phyloP scores from a whole-genome alignment of 2,888 invertebrate genomes.

The Spicauda simplicius region DNA sequence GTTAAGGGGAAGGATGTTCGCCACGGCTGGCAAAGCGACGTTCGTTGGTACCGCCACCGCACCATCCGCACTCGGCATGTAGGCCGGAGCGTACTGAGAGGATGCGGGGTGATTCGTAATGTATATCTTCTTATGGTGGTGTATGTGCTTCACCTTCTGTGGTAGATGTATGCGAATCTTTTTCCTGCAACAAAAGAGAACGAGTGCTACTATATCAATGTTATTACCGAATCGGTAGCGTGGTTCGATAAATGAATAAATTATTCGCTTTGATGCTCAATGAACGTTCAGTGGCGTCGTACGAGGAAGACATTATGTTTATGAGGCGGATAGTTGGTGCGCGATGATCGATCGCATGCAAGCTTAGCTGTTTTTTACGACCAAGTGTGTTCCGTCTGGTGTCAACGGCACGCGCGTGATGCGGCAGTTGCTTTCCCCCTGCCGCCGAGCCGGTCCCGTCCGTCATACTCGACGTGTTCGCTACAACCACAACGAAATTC shows the following conservation, averaged over 20 bases:
- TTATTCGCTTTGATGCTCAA: conserved; percentile 31
- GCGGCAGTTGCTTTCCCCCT: conserved; percentile 77
- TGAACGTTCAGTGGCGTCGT: conserved; percentile 9
- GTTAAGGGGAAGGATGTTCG: conserved; percentile 63
- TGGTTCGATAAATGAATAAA: conserved; percentile 20
- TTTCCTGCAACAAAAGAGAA: conserved; percentile 80
- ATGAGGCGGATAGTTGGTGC: conserved; percentile 46
- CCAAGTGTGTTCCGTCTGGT: conserved; percentile 65
- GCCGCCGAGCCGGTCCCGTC: conserved; percentile 42
- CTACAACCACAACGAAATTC: conserved; percentile 45
- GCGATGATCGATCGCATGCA: conserved; percentile 61
- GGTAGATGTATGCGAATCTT: conserved; percentile 84
- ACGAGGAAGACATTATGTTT: conserved; percentile 40
- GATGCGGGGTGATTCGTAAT: conserved; percentile 74
- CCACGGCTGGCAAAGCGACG: conserved; percentile 64
- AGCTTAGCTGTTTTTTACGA: conserved; percentile 47
- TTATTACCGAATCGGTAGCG: background rate
- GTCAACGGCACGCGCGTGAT: conserved; percentile 75
- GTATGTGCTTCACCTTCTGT: conserved; percentile 83
- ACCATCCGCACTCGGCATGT: conserved; percentile 72
- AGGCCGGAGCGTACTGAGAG: conserved; percentile 78
- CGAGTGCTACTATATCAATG: conserved; percentile 53
- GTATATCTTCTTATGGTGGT: conserved; percentile 82
- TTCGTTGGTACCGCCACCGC: conserved; percentile 69
- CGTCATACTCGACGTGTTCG: background rate